These are phyloP conservation scores for Diaphora mendica DNA, from an alignment of 2,888 invertebrate species.

Conservation along the genomic window DNA sequence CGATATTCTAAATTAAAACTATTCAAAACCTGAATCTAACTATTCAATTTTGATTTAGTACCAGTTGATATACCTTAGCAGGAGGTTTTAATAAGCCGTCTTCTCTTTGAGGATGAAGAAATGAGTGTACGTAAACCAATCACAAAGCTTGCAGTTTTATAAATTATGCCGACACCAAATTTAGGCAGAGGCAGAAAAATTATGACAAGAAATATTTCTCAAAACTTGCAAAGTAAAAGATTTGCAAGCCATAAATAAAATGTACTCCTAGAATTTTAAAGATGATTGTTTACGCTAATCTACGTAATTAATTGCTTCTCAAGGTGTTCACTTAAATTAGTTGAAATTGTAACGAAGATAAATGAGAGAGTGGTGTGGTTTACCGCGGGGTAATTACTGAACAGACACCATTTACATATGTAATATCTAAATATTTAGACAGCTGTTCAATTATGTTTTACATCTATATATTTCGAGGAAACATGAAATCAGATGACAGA, in stretches of 20 bases:
- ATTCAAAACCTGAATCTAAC: no score
- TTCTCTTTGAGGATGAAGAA: no score
- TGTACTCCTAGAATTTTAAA: neutral
- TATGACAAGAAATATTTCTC: neutral
- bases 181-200: neutral
- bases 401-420: neutral
- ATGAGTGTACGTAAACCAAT: neutral
- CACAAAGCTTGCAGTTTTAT: neutral
- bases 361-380: neutral
- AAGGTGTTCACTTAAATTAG: conserved; percentile 4
- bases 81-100: no score
- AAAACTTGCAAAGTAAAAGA: no score
- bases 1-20: no score
- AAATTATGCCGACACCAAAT: neutral
- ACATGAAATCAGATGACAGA: neutral
- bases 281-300: conserved; percentile 4
- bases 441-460: neutral
- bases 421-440: neutral
- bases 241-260: neutral
- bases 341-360: conserved; percentile 9
- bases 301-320: conserved; percentile 6
- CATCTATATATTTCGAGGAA: neutral
- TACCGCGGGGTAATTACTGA: conserved; percentile 5
- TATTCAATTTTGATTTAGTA: no score
- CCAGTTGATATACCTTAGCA: no score